Percentiles rank a stretch among this genome's conserved stretches.
Conservation (phyloP, 1,140 invertebrate species). For the Schlechtendalia chinensis region DNA sequence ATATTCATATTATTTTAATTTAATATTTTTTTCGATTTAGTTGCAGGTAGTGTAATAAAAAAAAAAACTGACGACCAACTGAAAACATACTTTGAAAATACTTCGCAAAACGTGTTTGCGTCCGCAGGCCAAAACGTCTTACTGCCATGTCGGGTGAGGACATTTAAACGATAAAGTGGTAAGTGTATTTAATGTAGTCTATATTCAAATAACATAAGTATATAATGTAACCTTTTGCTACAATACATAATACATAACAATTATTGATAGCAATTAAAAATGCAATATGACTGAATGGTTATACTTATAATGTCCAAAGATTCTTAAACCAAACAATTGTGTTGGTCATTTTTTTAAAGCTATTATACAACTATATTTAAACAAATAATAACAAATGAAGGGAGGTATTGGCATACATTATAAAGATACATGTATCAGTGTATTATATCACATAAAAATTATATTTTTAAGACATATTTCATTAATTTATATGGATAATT, state of each 20-base stretch:
- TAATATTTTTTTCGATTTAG: constrained; percentile 4
- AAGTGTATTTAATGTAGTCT: constrained; percentile 55
- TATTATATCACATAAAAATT: not conserved
- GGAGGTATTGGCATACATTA: not conserved
- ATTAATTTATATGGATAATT: too few relatives aligned
- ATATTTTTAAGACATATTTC: too few relatives aligned
- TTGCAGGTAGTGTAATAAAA: constrained; percentile 26
- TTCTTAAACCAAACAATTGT: not conserved
- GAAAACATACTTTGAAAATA: constrained; percentile 57
- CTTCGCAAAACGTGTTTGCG: constrained; percentile 59
- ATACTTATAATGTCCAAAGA: not conserved
- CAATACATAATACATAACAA: constrained; percentile 5
- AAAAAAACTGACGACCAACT: constrained; percentile 37
- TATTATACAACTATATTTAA: not conserved
- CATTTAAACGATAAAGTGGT: constrained; percentile 66
- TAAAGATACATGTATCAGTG: not conserved
- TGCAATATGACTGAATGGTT: not conserved
- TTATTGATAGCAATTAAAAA: not conserved
- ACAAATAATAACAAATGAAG: not conserved
- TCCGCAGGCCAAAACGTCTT: constrained; percentile 63
- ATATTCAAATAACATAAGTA: not conserved
- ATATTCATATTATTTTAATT: constrained; percentile 15
- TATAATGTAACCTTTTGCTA: constrained; percentile 15
- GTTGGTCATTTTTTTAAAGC: not conserved
- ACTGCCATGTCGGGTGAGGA: constrained; percentile 63